Percentiles rank a stretch among this genome's conserved stretches.
Evolutionary conservation across 1,140 invertebrate genomes (phyloP).

Genomic region (Drosophila subobscura): DNA sequence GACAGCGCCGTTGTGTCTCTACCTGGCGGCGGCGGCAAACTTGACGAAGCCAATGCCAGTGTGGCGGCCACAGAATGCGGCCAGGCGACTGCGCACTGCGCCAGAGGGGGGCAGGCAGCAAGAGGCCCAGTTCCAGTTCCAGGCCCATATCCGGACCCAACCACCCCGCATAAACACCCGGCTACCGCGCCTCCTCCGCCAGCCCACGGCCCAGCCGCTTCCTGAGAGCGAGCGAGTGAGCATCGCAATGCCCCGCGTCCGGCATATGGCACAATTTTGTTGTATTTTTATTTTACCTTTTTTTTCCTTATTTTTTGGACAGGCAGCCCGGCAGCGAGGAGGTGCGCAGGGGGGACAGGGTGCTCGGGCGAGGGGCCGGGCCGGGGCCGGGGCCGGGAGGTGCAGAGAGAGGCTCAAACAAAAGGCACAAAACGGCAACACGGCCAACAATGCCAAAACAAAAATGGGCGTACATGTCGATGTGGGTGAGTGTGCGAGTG

Average conservation of each 20-base stretch:
- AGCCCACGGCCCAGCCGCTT: neutral
- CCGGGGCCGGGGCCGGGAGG: no score
- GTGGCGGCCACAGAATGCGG: constrained; percentile 32
- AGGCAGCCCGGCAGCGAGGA: neutral
- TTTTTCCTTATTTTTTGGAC: constrained; percentile 4
- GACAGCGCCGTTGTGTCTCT: constrained; percentile 46
- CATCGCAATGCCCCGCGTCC: constrained; percentile 66
- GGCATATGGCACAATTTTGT: constrained; percentile 78
- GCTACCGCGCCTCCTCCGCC: neutral
- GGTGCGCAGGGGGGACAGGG: neutral
- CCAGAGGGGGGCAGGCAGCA: neutral
- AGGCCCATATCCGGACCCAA: constrained; percentile 2
- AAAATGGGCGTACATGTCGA: constrained; percentile 42
- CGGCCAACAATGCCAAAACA: constrained; percentile 57
- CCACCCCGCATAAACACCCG: neutral
- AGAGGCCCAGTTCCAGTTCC: no score
- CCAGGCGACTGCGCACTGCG: constrained; percentile 57
- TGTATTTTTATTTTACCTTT: constrained; percentile 5
- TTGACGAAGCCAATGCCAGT: constrained; percentile 75
- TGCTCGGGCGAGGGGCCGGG: neutral
- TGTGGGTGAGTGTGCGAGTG: neutral
- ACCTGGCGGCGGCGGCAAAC: constrained; percentile 52
- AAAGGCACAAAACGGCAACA: constrained; percentile 67
- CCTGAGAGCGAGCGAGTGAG: constrained; percentile 15
- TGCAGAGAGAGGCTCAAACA: constrained; percentile 44